phyloP scores from a whole-genome alignment of 2,797 vertebrate species.

The Poeciliopsis turneri region DNA sequence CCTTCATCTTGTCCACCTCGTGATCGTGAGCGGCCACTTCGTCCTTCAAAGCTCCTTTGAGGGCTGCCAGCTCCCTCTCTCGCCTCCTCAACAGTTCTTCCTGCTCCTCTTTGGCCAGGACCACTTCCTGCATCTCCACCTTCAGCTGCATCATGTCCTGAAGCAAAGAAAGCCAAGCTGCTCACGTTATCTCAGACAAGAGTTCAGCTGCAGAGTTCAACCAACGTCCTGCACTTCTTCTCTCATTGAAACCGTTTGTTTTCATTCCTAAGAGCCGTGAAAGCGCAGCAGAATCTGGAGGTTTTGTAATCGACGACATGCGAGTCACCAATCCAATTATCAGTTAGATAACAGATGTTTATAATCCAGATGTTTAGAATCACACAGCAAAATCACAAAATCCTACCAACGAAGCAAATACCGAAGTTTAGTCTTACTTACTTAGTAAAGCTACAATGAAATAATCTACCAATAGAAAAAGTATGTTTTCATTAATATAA shows the following conservation, averaged over 20 bases:
- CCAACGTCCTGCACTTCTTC: neutral
- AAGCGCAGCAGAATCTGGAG: neutral
- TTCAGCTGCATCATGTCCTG: slow-evolving; percentile 92
- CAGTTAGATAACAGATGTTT: neutral
- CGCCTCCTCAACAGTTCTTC: slow-evolving; percentile 91
- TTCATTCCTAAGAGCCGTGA: neutral
- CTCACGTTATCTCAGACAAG: neutral
- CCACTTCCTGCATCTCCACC: slow-evolving; percentile 86
- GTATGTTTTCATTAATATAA: too few species aligned
- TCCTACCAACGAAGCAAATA: too few species aligned
- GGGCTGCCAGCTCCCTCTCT: slow-evolving; percentile 92
- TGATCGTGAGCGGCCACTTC: slow-evolving; percentile 94
- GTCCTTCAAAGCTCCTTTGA: slow-evolving; percentile 96
- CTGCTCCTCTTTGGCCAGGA: slow-evolving; percentile 90
- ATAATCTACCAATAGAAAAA: too few species aligned
- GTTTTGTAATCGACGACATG: neutral
- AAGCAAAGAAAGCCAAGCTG: neutral
- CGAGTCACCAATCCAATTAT: neutral
- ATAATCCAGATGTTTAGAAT: too few species aligned
- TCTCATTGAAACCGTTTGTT: neutral
- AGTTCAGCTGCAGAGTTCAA: neutral
- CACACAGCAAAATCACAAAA: too few species aligned
- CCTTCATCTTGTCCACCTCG: slow-evolving; percentile 94
- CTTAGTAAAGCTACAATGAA: too few species aligned
- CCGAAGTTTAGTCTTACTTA: too few species aligned